Base-by-base conservation (phyloP, 2,113 vertebrate genomes). In the Choloepus hoffmanni region DNA sequence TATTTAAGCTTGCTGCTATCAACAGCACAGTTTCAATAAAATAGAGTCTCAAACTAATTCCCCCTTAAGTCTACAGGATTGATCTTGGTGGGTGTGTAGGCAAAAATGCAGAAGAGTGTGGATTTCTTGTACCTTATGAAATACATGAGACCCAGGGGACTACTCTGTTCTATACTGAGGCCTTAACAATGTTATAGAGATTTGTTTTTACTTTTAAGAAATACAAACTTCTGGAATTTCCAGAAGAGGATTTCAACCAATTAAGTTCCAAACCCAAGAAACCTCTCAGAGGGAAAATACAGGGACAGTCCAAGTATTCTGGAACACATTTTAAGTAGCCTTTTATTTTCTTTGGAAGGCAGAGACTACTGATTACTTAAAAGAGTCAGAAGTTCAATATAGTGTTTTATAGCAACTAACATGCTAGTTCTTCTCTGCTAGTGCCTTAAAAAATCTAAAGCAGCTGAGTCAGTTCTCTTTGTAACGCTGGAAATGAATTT, bases 1-100 rank as follows among this genome's bases (percentile, higher is more conserved):
- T 0, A 91, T 28, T 53, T 92, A 93, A 92, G 30, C 62, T 91
- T 63, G 81, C 36, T 95, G 13, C 53, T 96, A 93, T 76, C 48
- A 87, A 55, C 78, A 85, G 65, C 85, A 62, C 36, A 94, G 78
- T 94, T 77, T 85, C n/a, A 89, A 91, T 83, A 84, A 95, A 95
- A 55, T 79, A 96, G n/a, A 36, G 23, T 82, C 45, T 40, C 48
- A 92, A 86, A 78, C 63, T 83, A 73, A 73, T 62, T 93, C 65
- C 16, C 40, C 16, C 40, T 63, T 89, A 62, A 91, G 3, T 48
- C 78, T 9, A 4, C 2, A 73, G 18, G 30, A 55, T 36, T n/a
- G n/a, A n/a, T 50, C 0, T 0, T 0, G 0, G 15, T 0, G 13
- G 36, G 62, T 88, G 16, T 58, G 55, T 58, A 18, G 19, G 19